These are phyloP conservation scores for Iselma pallidipennis DNA, from an alignment of 2,888 invertebrate genomes.

Conservation along the genomic window DNA sequence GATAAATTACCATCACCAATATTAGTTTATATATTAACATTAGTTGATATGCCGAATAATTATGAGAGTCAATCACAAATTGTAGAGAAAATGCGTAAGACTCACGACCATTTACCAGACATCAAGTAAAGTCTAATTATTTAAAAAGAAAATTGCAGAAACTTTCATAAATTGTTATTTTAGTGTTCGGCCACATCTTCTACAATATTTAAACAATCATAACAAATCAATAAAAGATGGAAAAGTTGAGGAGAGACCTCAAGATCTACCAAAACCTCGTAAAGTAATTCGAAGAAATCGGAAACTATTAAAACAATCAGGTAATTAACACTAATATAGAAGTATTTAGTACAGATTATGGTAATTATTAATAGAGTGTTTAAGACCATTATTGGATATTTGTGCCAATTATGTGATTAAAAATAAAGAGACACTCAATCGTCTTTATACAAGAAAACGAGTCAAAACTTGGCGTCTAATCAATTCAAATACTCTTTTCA, in stretches of 20 bases:
- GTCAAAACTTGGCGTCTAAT: slow-evolving; percentile 47
- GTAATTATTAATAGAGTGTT: slow-evolving; percentile 9
- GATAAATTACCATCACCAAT: slow-evolving; percentile 50
- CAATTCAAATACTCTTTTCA: slow-evolving; percentile 38
- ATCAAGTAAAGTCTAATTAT: slow-evolving; percentile 20
- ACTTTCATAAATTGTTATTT: background rate
- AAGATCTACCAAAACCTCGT: background rate
- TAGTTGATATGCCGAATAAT: slow-evolving; percentile 49
- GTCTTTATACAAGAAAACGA: slow-evolving; percentile 43
- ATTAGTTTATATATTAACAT: slow-evolving; percentile 49
- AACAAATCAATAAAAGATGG: slow-evolving; percentile 5
- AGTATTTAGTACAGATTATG: background rate
- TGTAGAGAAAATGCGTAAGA: slow-evolving; percentile 42
- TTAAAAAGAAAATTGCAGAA: background rate
- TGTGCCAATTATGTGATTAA: slow-evolving; percentile 45
- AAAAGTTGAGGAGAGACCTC: background rate
- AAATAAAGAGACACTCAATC: slow-evolving; percentile 41
- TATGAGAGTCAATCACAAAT: slow-evolving; percentile 34
- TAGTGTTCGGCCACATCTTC: slow-evolving; percentile 36
- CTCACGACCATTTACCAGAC: slow-evolving; percentile 38
- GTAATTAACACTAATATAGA: background rate
- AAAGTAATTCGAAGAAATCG: background rate
- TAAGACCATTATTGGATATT: slow-evolving; percentile 42
- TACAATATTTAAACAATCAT: slow-evolving; percentile 30
- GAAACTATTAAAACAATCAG: background rate